These are phyloP conservation scores for Lytechinus variegatus DNA, from an alignment of 35 echinoderm and acorn worm species.

Conservation along the genomic window DNA sequence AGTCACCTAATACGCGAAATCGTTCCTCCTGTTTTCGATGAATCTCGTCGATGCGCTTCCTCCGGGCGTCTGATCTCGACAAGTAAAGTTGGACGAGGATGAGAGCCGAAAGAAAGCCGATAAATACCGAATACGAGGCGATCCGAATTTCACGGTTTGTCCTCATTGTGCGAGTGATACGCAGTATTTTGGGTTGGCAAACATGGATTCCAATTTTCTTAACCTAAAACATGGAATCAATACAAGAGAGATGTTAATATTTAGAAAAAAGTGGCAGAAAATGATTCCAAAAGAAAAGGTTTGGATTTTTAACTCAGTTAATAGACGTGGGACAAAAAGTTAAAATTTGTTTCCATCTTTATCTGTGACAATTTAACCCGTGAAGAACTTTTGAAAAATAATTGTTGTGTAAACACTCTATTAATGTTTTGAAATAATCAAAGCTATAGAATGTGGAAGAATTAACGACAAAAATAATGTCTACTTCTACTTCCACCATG, in stretches of 20 bases:
- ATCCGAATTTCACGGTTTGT: constrained; percentile 68
- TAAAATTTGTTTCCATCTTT: too few species aligned
- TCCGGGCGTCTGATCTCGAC: background rate
- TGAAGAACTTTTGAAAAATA: too few species aligned
- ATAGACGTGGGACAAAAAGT: too few species aligned
- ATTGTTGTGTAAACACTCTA: too few species aligned
- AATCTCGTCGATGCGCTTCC: background rate
- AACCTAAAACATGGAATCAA: background rate
- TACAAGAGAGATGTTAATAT: background rate
- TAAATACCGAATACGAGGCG: constrained; percentile 56
- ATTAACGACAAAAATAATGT: too few species aligned
- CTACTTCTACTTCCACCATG: too few species aligned
- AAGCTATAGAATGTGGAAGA: too few species aligned
- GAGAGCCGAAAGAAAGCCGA: constrained; percentile 48
- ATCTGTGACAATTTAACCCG: too few species aligned
- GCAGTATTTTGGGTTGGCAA: background rate
- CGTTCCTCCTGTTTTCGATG: background rate
- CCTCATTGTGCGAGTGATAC: background rate
- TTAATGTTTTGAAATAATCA: too few species aligned
- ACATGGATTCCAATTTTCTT: background rate
- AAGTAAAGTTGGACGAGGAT: constrained; percentile 25
- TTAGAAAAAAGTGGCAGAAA: background rate
- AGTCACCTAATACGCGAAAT: background rate
- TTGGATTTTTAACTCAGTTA: too few species aligned
- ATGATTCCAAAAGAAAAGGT: background rate